Conservation (phyloP, 35 echinoderm and acorn worm genomes). For the Stichopus chloronotus region DNA sequence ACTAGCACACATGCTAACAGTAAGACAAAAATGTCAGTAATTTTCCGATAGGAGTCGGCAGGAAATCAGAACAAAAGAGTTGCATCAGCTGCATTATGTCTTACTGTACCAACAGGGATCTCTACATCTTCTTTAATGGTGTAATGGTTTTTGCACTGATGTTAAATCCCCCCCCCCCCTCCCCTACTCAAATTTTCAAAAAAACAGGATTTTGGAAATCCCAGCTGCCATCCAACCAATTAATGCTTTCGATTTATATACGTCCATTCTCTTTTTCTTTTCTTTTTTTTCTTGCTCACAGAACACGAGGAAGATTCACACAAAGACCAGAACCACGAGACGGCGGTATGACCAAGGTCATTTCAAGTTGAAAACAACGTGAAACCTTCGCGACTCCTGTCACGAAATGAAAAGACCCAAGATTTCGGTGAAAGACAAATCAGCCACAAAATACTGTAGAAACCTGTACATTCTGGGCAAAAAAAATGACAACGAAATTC, state of each 20-base stretch:
- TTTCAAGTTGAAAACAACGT: neutral
- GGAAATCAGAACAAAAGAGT: no score
- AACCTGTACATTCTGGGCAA: neutral
- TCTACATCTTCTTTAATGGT: no score
- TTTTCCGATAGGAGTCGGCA: no score
- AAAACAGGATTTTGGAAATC: neutral
- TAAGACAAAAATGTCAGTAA: no score
- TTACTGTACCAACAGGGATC: no score
- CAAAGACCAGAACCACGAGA: constrained; percentile 63
- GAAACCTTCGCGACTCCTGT: neutral
- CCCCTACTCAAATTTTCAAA: constrained; percentile 11
- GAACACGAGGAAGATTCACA: constrained; percentile 44
- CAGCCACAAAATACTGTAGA: neutral
- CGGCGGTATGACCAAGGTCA: constrained; percentile 52
- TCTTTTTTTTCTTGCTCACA: neutral
- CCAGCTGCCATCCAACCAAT: neutral
- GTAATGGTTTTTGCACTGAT: no score
- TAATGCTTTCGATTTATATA: neutral
- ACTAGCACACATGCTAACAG: no score
- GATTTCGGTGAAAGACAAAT: neutral
- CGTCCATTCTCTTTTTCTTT: constrained; percentile 4
- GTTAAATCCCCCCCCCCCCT: neutral
- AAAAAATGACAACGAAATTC: neutral
- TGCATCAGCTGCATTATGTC: no score
- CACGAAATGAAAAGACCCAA: neutral